Conservation (phyloP, 2,888 invertebrate genomes). For the Crepidodera aurea region DNA sequence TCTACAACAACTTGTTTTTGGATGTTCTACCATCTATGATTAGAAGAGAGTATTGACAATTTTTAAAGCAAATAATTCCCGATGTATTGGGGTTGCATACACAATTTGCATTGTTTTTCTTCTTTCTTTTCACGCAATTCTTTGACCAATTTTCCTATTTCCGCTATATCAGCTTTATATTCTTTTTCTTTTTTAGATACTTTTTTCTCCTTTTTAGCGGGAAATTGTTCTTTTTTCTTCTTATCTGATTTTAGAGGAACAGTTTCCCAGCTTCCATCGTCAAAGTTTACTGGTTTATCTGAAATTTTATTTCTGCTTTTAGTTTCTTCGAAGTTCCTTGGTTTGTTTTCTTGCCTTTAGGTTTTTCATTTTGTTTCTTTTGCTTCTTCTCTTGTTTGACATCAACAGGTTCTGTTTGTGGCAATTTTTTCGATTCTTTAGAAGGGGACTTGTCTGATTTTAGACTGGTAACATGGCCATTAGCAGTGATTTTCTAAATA, state of each 20-base stretch:
- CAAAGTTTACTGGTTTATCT: slow-evolving; percentile 76
- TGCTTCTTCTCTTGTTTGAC: slow-evolving; percentile 60
- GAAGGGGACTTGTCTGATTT: slow-evolving; percentile 66
- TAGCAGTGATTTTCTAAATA: slow-evolving; percentile 68
- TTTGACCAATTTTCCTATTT: slow-evolving; percentile 63
- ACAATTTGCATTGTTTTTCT: slow-evolving; percentile 50
- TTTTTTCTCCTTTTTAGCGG: slow-evolving; percentile 58
- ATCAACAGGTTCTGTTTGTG: slow-evolving; percentile 63
- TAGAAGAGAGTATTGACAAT: too few species aligned
- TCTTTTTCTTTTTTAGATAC: slow-evolving; percentile 55
- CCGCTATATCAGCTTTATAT: slow-evolving; percentile 58
- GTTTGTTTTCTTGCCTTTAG: slow-evolving; percentile 52
- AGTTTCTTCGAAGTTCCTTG: slow-evolving; percentile 51
- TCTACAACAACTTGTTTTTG: slow-evolving; percentile 53
- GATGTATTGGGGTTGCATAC: too few species aligned
- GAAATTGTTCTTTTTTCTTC: slow-evolving; percentile 69
- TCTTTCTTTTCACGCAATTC: slow-evolving; percentile 59
- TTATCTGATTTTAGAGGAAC: slow-evolving; percentile 76
- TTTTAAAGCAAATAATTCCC: too few species aligned
- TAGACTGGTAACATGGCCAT: slow-evolving; percentile 67
- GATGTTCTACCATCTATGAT: too few species aligned
- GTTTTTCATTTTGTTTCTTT: slow-evolving; percentile 66
- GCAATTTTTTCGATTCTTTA: slow-evolving; percentile 64
- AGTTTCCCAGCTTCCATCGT: slow-evolving; percentile 79
- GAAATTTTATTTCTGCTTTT: slow-evolving; percentile 60